Evolutionary conservation across 2,888 invertebrate genomes (phyloP).

Genomic region (Polymixis flavicincta): DNA sequence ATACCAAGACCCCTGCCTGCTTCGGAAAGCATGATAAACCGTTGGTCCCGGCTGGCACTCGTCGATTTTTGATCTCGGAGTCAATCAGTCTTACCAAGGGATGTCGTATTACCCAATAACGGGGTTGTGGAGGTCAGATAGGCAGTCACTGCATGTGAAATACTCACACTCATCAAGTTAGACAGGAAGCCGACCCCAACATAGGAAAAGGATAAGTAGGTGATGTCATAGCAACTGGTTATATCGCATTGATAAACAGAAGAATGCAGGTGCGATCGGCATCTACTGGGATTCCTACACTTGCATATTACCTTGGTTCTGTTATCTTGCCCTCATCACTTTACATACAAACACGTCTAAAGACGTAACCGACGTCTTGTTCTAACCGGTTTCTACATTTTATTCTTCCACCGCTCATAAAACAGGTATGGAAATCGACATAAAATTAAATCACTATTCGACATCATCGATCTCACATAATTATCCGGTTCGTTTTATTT

Average conservation of each 20-base stretch:
- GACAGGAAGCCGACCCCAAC: too few relatives aligned
- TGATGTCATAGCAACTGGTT: constrained; percentile 12
- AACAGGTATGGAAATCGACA: constrained; percentile 53
- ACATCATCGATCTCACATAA: constrained; percentile 36
- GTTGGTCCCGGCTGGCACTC: too few relatives aligned
- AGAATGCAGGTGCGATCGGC: constrained; percentile 20
- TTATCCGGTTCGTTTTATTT: constrained; percentile 13
- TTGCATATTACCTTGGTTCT: constrained; percentile 33
- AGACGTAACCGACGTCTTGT: constrained; percentile 13
- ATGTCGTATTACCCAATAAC: too few relatives aligned
- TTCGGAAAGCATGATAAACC: too few relatives aligned
- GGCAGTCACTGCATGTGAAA: too few relatives aligned
- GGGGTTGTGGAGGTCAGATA: too few relatives aligned
- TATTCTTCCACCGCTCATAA: constrained; percentile 15
- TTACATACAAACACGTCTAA: constrained; percentile 20
- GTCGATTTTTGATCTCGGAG: too few relatives aligned
- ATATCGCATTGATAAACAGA: constrained; percentile 16
- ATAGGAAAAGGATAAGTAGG: too few relatives aligned
- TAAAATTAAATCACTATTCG: constrained; percentile 32
- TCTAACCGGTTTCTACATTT: constrained; percentile 30
- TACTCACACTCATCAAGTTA: too few relatives aligned
- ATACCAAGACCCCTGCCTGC: too few relatives aligned
- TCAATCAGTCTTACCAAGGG: too few relatives aligned
- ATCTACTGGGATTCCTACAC: constrained; percentile 7
- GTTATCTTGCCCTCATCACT: constrained; percentile 19